Base-by-base conservation (phyloP, 2,113 vertebrate genomes). In the Hoplias malabaricus region DNA sequence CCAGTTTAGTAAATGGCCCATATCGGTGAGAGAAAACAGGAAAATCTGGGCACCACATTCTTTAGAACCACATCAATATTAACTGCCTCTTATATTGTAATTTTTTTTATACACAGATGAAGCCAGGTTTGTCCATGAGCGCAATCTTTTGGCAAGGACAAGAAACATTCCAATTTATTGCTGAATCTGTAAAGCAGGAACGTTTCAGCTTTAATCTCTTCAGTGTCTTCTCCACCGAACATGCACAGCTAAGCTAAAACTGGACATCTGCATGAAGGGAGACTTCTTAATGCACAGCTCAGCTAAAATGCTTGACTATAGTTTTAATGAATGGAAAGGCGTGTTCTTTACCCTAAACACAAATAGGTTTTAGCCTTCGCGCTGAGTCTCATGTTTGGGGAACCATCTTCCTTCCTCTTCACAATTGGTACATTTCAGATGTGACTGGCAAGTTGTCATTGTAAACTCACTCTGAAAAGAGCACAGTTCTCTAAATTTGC, bases 171-270 rank as follows among this genome's bases (percentile, higher is more conserved):
- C 34, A 40, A 71, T 84, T 86, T 84, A 89, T 88, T 87, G 86
- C 82, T 79, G 83, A 80, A 65, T 79, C 80, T 75, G 83, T 80
- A 86, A 82, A 85, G 61, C 79, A 5, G 27, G 69, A 74, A 73
- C 40, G 87, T 76, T 73, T 56, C 70, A 80, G 70, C 50, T n/a
- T 75, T 84, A 79, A 85, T 80, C 84, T 76, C 66, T 80, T 66
- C 46, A 23, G 5, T 9, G 8, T 63, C 27, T 62, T 73, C 80
- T 82, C 73, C 70, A 78, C 56, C 81, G 83, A 83, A 88, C 88
- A 87, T 89, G 88, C 85, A 87, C 82, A 69, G 80, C 82, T 82
- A 87, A 88, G 85, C 86, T 83, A 80, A 89, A 88, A 84, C 87
- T 42, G 84, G 87, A 23, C 63, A 79, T 85, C 87, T 36, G 84